Conservation (phyloP, 2,797 vertebrate species). For the Danio aesculapii region DNA sequence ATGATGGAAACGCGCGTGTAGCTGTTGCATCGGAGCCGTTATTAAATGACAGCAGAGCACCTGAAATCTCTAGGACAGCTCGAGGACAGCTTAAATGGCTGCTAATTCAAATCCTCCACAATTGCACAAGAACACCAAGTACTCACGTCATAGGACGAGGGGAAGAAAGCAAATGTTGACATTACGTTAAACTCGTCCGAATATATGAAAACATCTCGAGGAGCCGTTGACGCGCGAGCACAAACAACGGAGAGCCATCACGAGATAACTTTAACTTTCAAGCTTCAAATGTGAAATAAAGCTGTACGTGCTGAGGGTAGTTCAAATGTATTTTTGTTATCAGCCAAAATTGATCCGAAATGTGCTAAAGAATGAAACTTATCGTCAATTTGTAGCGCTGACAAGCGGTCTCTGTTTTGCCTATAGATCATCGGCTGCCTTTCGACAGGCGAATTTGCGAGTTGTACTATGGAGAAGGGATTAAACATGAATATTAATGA, state of each 20-base stretch:
- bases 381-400: not conserved
- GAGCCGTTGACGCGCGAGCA: not conserved
- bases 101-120: conserved; percentile 18
- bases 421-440: not conserved
- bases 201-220: not conserved
- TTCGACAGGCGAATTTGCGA: not conserved
- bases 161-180: not conserved
- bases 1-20: not conserved
- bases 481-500: not conserved
- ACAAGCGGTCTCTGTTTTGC: not conserved
- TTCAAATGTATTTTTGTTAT: no score
- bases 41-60: conserved; percentile 1
- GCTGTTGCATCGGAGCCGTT: conserved; percentile 9
- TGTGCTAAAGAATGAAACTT: not conserved
- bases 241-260: conserved; percentile 14
- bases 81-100: conserved; percentile 11
- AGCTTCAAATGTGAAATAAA: not conserved
- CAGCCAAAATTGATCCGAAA: not conserved
- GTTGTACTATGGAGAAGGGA: not conserved
- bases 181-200: not conserved
- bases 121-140: not conserved
- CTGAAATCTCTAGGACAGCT: not conserved
- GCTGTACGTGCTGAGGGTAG: no score
- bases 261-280: not conserved
- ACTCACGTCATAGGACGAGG: not conserved